Percentiles rank a stretch among this genome's conserved stretches.
phyloP scores from a whole-genome alignment of 1,140 invertebrate species.

The Pogonomyrmex californicus region DNA sequence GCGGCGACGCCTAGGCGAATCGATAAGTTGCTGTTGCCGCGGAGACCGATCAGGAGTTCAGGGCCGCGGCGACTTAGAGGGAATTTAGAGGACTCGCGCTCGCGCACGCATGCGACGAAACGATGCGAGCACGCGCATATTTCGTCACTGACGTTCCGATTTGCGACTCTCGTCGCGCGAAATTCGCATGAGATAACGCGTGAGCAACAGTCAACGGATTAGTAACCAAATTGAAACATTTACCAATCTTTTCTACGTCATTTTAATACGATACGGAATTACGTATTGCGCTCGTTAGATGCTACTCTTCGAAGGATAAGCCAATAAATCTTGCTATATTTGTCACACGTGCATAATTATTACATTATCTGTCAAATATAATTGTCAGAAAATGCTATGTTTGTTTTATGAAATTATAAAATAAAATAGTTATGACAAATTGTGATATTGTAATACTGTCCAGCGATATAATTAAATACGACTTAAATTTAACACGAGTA shows the following conservation, averaged over 20 bases:
- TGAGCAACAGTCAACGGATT: neutral
- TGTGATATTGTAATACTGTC: no score
- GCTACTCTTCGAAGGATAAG: neutral
- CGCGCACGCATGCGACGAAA: conserved; percentile 35
- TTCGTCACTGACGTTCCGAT: neutral
- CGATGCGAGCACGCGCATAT: neutral
- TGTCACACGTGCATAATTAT: neutral
- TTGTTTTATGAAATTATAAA: neutral
- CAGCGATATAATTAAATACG: neutral
- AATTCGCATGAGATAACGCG: neutral
- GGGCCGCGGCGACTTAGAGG: neutral
- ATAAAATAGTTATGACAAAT: no score
- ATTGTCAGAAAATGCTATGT: neutral
- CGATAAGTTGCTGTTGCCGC: conserved; percentile 55
- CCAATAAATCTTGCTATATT: neutral
- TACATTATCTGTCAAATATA: neutral
- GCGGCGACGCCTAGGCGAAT: conserved; percentile 32
- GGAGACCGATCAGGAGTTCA: conserved; percentile 27
- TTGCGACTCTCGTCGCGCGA: neutral
- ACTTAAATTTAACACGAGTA: neutral
- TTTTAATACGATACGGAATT: neutral
- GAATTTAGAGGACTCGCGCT: neutral
- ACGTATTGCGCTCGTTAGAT: neutral
- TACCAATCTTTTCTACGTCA: neutral
- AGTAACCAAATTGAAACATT: neutral